A percentile compares a stretch with the other conserved stretches of the same genome.
Conservation (phyloP, 2,113 vertebrate species). For the Synodontis membranacea region DNA sequence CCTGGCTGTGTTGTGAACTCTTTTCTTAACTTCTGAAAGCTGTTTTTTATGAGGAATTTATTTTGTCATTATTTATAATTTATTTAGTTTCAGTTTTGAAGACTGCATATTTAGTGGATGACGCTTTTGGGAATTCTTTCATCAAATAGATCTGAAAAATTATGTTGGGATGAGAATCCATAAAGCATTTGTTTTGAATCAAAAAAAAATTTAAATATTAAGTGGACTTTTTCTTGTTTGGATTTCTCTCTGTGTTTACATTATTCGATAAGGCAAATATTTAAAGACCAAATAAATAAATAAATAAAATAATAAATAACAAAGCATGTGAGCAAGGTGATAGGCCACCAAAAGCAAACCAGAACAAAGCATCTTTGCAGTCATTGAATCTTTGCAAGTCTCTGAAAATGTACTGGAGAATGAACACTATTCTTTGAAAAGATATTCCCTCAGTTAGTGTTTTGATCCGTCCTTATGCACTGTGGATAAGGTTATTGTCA, state of each 20-base stretch:
- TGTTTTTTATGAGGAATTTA: not conserved
- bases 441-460: not conserved
- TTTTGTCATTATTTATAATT: conserved; percentile 40
- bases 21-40: not conserved
- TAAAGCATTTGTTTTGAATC: not conserved
- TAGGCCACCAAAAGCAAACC: no score
- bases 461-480: not conserved
- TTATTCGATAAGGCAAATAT: not conserved
- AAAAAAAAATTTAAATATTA: conserved; percentile 30
- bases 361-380: no score
- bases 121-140: not conserved
- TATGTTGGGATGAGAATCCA: not conserved
- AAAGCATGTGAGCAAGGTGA: not conserved
- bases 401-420: no score
- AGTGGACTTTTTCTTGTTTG: conserved; percentile 19
- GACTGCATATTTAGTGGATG: not conserved
- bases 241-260: not conserved
- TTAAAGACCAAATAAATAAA: not conserved
- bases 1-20: conserved; percentile 83
- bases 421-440: not conserved
- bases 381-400: no score
- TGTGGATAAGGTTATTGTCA: not conserved
- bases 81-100: not conserved
- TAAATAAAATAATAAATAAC: not conserved
- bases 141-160: not conserved